Percentiles rank a stretch among this genome's conserved stretches.
These are phyloP conservation scores for Dicranocentrus wangi DNA, from an alignment of 2,888 invertebrate species.

Conservation along the genomic window DNA sequence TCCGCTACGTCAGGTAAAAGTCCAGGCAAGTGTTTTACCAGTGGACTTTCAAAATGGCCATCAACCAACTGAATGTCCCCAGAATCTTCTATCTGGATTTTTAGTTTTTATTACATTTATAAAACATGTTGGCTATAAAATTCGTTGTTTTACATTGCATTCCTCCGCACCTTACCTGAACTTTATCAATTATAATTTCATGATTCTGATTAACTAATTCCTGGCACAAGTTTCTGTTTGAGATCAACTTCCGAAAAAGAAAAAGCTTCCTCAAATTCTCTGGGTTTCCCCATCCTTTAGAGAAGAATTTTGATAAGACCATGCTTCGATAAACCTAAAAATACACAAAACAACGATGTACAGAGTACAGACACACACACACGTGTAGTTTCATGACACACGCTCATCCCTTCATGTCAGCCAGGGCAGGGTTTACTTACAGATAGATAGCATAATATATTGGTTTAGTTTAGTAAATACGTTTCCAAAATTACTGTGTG, in stretches of 20 bases:
- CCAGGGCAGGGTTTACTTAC: no score
- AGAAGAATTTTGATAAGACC: slow-evolving; percentile 92
- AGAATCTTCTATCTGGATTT: slow-evolving; percentile 35
- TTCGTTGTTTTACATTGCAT: neutral
- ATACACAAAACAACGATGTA: neutral
- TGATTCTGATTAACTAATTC: slow-evolving; percentile 87
- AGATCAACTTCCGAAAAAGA: slow-evolving; percentile 90
- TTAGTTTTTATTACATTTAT: neutral
- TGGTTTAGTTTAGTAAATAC: no score
- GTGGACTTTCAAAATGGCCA: slow-evolving; percentile 90
- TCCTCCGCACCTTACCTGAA: slow-evolving; percentile 75
- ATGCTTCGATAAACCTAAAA: slow-evolving; percentile 83
- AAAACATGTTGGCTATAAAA: slow-evolving; percentile 15
- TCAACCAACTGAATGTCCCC: slow-evolving; percentile 75
- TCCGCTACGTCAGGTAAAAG: slow-evolving; percentile 89
- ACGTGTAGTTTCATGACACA: no score
- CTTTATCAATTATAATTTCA: slow-evolving; percentile 90
- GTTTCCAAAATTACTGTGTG: no score
- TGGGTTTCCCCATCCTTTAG: slow-evolving; percentile 97
- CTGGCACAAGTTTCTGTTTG: slow-evolving; percentile 87
- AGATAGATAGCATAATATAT: no score
- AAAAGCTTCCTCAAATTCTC: slow-evolving; percentile 92
- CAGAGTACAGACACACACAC: neutral
- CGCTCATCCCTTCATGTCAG: no score
- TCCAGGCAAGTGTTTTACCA: slow-evolving; percentile 87